A percentile compares a stretch with the other conserved stretches of the same genome.
These are phyloP conservation scores for Griposia aprilina DNA, from an alignment of 2,888 invertebrate genomes.

Conservation along the genomic window DNA sequence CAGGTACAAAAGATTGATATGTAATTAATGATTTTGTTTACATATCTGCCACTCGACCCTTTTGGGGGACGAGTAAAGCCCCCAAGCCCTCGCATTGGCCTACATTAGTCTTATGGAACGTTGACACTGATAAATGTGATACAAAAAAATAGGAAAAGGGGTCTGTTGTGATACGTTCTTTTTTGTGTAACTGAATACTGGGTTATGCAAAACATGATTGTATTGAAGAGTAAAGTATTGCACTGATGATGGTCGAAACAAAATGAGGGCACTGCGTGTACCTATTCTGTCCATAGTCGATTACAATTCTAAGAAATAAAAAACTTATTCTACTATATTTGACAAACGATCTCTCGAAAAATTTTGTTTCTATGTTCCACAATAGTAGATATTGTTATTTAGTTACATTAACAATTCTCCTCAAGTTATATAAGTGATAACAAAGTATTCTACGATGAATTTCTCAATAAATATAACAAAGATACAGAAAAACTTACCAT, in stretches of 20 bases:
- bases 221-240: background rate
- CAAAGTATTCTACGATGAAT: background rate
- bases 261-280: background rate
- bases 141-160: constrained; percentile 49
- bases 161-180: constrained; percentile 14
- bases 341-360: background rate
- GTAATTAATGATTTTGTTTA: constrained; percentile 62
- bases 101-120: constrained; percentile 54
- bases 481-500: background rate
- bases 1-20: constrained; percentile 51
- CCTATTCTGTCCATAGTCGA: background rate
- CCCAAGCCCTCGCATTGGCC: constrained; percentile 40
- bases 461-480: background rate
- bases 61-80: constrained; percentile 46
- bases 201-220: constrained; percentile 6
- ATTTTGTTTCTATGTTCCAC: background rate
- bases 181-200: constrained; percentile 14
- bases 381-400: background rate
- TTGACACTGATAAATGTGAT: constrained; percentile 63
- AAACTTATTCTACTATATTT: background rate
- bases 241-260: background rate
- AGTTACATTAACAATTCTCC: background rate
- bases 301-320: background rate
- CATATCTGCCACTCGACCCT: constrained; percentile 50
- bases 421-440: background rate